Base-by-base conservation (phyloP, 2,888 invertebrate species). In the Escarpia spicata region DNA sequence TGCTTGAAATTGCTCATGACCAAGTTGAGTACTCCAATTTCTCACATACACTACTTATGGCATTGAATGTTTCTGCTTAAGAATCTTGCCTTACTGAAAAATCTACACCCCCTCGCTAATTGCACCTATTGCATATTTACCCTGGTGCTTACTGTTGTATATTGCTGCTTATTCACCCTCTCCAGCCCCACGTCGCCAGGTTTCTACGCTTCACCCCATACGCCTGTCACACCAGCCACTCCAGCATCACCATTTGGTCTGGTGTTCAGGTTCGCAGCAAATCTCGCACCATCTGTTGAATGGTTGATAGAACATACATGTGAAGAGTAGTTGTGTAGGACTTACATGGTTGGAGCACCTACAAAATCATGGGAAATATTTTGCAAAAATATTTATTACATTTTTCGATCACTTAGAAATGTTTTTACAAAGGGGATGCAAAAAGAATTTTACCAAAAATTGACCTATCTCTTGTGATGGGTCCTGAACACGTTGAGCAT, bases 251-350 rank as follows among this genome's bases (percentile, higher is more conserved):
- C 75, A 75, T 75, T 75, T 75, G 75, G 75, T 75, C 75, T 75
- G 75, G 19, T 75, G 75, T 75, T 75, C 75, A 75, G 75, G 75
- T 75, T 75, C 75, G 75, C 75, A 75, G 75, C 75, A 75, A 75
- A 19, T 75, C 19, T 75, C 26, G 75, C 75, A 19, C 75, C n/a
- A 26, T 75, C n/a, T 75, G 19, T 75, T 75, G 75, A 75, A 26
- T 75, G n/a, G 26, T 75, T 75, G 75, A 75, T 75, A 75, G 75
- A 75, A 75, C 52, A 15, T 52, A 52, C 52, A 75, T 75, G 12
- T 52, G 60, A 75, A 75, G 75, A 26, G 75, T 75, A 75, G 75
- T 15, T 52, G 52, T 52, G 52, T 52, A 52, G 52, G 52, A 52
- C 52, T 9, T 52, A 52, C 12, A 52, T 9, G 52, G 75, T 26